Evolutionary conservation across 2,888 invertebrate species (phyloP).

Genomic region (Leptinotarsa peninsularis): DNA sequence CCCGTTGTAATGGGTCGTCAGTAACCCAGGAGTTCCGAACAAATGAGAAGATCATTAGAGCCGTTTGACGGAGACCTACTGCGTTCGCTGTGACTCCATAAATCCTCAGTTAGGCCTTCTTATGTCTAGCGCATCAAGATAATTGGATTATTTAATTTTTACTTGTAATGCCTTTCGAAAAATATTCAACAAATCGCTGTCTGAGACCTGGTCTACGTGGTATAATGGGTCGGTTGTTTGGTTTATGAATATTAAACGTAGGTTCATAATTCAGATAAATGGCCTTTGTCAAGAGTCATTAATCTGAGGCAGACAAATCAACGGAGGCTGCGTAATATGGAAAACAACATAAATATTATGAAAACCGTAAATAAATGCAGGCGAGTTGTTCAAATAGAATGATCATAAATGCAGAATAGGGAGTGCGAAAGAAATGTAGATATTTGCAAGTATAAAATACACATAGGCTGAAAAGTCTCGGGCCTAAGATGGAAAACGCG

Average conservation of each 20-base stretch:
- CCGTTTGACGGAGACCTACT: conserved; percentile 48
- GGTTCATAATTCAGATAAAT: conserved; percentile 10
- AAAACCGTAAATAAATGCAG: neutral
- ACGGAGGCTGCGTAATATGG: conserved; percentile 3
- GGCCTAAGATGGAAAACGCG: too few species aligned
- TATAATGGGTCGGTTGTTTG: conserved; percentile 15
- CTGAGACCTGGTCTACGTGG: conserved; percentile 12
- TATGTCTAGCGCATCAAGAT: conserved; percentile 47
- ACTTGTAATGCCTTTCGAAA: conserved; percentile 17
- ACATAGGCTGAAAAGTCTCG: too few species aligned
- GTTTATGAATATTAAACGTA: conserved; percentile 20
- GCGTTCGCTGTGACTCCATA: conserved; percentile 49
- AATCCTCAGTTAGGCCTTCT: conserved; percentile 53
- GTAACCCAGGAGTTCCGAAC: conserved; percentile 48
- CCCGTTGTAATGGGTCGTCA: conserved; percentile 47
- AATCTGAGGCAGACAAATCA: conserved; percentile 1
- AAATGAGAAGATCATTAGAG: conserved; percentile 51
- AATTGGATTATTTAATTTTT: conserved; percentile 42
- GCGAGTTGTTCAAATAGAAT: too few species aligned
- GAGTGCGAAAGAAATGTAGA: too few species aligned
- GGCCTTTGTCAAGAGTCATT: conserved; percentile 1
- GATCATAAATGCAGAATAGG: too few species aligned
- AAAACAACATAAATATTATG: neutral
- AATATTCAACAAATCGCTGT: conserved; percentile 11
- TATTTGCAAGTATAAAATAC: too few species aligned